phyloP scores from a whole-genome alignment of 2,113 vertebrate genomes.

The Amphilophus citrinellus region DNA sequence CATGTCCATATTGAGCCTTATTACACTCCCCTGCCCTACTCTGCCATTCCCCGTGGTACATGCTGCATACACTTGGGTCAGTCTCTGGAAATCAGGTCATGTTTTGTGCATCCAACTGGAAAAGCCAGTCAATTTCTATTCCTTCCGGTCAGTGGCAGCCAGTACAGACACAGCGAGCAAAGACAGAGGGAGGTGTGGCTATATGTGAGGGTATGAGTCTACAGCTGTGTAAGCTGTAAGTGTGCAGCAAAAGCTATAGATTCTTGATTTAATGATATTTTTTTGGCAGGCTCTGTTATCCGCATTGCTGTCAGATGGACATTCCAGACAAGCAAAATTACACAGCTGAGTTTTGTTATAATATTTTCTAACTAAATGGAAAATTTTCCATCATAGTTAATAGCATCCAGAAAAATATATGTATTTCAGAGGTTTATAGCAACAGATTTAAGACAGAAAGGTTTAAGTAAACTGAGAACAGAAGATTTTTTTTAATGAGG shows the following conservation, averaged over 20 bases:
- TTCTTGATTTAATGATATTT: slow-evolving; percentile 42
- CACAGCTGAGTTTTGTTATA: neutral
- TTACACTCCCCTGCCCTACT: slow-evolving; percentile 13
- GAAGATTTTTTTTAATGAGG: neutral
- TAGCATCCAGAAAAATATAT: neutral
- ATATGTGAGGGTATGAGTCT: neutral
- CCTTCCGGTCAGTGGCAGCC: slow-evolving; percentile 60
- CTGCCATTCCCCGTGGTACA: slow-evolving; percentile 7
- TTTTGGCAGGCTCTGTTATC: neutral
- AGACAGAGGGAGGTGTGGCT: neutral
- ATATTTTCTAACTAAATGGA: neutral
- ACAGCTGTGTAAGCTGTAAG: neutral
- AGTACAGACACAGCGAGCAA: slow-evolving; percentile 12
- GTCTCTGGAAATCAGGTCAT: slow-evolving; percentile 57
- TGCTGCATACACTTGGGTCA: slow-evolving; percentile 14
- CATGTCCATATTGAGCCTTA: slow-evolving; percentile 1
- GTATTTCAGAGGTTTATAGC: neutral
- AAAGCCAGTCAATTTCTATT: slow-evolving; percentile 67
- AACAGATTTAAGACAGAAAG: neutral
- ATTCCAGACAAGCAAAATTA: neutral
- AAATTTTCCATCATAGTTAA: neutral
- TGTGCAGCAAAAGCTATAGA: slow-evolving; percentile 3
- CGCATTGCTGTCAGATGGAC: neutral
- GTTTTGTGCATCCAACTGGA: slow-evolving; percentile 65
- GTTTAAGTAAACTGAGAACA: neutral